Conservation (phyloP, 64 coral and sea anemone species). For the Actinia tenebrosa region DNA sequence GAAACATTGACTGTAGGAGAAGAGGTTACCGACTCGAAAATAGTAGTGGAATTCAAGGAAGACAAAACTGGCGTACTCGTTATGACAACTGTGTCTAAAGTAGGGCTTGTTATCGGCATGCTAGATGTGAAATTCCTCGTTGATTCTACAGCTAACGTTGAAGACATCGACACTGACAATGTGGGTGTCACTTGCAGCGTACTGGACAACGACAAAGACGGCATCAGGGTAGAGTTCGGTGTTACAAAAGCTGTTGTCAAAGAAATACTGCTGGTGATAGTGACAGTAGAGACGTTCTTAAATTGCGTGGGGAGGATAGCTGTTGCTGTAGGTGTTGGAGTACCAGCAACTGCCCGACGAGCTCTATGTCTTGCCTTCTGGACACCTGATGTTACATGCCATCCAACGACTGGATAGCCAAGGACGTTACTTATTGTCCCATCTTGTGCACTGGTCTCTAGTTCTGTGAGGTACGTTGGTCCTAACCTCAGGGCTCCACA, state of each 20-base stretch:
- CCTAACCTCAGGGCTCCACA: conserved; percentile 81
- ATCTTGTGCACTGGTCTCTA: conserved; percentile 62
- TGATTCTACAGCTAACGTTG: background rate
- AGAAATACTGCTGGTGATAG: conserved; percentile 20
- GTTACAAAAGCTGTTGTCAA: background rate
- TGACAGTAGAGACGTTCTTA: conserved; percentile 30
- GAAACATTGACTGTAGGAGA: background rate
- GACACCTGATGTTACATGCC: conserved; percentile 86
- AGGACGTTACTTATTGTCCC: conserved; percentile 48
- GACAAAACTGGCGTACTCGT: background rate
- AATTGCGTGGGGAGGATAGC: conserved; percentile 46
- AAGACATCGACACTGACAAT: background rate
- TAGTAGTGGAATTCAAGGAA: background rate
- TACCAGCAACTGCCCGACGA: conserved; percentile 49
- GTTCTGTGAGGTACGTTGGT: conserved; percentile 29
- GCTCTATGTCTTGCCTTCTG: conserved; percentile 54
- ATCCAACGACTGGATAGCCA: conserved; percentile 72
- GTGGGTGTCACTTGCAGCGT: background rate
- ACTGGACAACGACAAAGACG: background rate
- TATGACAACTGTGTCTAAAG: background rate
- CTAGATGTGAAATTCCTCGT: background rate
- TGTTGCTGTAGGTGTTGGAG: conserved; percentile 64
- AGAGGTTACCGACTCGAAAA: background rate
- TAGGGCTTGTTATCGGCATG: background rate
- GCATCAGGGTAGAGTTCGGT: background rate